Evolutionary conservation across 2,113 vertebrate species (phyloP).

Genomic region (Hyaena hyaena): DNA sequence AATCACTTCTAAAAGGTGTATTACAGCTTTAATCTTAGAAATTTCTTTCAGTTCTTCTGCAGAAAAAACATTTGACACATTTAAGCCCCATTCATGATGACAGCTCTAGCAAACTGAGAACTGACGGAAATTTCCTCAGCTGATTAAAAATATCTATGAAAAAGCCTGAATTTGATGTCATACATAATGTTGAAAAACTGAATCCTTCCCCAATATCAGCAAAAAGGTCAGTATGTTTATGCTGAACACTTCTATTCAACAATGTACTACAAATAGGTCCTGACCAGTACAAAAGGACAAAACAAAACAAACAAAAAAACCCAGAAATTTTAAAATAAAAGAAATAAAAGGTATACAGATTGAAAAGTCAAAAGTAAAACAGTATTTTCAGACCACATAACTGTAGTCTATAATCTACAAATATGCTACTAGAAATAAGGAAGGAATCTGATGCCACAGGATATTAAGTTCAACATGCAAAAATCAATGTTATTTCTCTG

Average conservation of each 20-base stretch:
- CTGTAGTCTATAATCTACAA: not conserved
- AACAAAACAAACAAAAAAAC: not conserved
- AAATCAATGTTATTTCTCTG: not conserved
- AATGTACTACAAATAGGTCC: not conserved
- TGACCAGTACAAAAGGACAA: not conserved
- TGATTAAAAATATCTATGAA: not conserved
- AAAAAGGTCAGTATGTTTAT: not conserved
- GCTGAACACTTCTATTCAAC: not conserved
- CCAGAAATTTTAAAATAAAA: not conserved
- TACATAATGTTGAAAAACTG: not conserved
- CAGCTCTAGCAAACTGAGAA: not conserved
- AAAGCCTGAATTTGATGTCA: not conserved
- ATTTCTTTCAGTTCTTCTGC: not conserved
- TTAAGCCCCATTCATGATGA: not conserved
- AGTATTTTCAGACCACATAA: not conserved
- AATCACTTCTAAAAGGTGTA: constrained; percentile 15
- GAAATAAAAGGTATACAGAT: not conserved
- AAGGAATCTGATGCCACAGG: not conserved
- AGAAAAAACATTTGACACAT: not conserved
- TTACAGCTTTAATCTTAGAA: not conserved
- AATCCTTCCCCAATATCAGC: not conserved
- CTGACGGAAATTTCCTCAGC: not conserved
- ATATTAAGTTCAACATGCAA: not conserved
- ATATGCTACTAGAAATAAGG: not conserved
- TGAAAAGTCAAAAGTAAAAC: not conserved